Evolutionary conservation across 2,797 vertebrate genomes (phyloP).

Genomic region (Siniperca undulata): DNA sequence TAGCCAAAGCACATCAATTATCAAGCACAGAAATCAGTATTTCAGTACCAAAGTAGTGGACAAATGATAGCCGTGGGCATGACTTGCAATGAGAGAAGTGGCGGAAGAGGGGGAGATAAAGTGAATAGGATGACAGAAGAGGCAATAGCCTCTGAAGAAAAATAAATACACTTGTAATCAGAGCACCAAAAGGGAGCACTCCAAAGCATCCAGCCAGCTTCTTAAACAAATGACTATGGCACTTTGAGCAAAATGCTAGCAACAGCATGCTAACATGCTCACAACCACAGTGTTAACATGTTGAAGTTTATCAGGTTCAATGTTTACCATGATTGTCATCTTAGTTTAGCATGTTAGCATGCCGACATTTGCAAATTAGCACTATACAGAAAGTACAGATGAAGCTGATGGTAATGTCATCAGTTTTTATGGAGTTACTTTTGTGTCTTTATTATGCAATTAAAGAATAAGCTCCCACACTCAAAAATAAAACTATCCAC

Average conservation of each 20-base stretch:
- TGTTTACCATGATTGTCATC: not conserved
- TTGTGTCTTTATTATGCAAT: too few species aligned
- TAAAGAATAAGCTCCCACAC: too few species aligned
- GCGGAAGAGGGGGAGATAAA: conserved; percentile 38
- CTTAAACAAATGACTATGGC: too few species aligned
- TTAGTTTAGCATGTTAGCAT: not conserved
- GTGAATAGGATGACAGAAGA: conserved; percentile 58
- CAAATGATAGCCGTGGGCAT: conserved; percentile 59
- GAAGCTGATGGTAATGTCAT: not conserved
- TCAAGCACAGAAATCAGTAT: conserved; percentile 60
- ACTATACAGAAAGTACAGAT: too few species aligned
- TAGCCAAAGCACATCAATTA: conserved; percentile 71
- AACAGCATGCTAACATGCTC: not conserved
- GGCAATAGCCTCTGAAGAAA: conserved; percentile 52
- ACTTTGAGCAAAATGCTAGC: not conserved
- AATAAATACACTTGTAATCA: conserved; percentile 71
- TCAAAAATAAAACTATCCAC: too few species aligned
- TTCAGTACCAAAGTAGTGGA: conserved; percentile 67
- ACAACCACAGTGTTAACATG: not conserved
- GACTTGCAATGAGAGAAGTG: conserved; percentile 55
- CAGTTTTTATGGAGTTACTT: not conserved
- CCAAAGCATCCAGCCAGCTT: too few species aligned
- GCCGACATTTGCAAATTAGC: too few species aligned
- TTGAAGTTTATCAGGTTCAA: not conserved
- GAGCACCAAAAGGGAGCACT: too few species aligned